phyloP scores from a whole-genome alignment of 2,797 vertebrate species.

The Chrysocyon brachyurus region DNA sequence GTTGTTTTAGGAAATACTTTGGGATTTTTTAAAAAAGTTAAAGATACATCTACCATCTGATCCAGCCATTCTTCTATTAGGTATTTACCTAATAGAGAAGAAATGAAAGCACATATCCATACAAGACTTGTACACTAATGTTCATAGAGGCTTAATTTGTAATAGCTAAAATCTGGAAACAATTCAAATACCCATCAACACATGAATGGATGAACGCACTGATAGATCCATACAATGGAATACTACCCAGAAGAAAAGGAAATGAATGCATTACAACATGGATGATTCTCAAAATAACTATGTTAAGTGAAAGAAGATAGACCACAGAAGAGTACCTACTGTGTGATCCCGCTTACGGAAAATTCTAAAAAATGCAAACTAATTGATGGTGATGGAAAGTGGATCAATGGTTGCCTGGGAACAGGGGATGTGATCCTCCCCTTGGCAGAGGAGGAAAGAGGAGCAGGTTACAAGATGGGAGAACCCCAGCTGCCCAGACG shows the following conservation, averaged over 20 bases:
- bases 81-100: neutral
- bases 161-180: neutral
- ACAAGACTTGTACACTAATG: neutral
- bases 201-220: neutral
- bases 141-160: neutral
- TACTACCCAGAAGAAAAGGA: neutral
- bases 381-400: neutral
- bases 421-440: neutral
- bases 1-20: neutral
- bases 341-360: neutral
- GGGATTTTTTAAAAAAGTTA: neutral
- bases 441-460: neutral
- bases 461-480: neutral
- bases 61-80: neutral
- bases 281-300: neutral
- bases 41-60: neutral
- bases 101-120: neutral
- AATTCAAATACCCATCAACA: neutral
- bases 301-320: neutral
- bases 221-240: neutral
- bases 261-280: neutral
- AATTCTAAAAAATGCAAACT: slow-evolving; percentile 12
- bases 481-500: neutral
- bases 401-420: neutral
- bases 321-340: neutral